Conservation (phyloP, 30 jellyfish, hydroid and myxozoan genomes). For the Hydractinia symbiolongicarpus region DNA sequence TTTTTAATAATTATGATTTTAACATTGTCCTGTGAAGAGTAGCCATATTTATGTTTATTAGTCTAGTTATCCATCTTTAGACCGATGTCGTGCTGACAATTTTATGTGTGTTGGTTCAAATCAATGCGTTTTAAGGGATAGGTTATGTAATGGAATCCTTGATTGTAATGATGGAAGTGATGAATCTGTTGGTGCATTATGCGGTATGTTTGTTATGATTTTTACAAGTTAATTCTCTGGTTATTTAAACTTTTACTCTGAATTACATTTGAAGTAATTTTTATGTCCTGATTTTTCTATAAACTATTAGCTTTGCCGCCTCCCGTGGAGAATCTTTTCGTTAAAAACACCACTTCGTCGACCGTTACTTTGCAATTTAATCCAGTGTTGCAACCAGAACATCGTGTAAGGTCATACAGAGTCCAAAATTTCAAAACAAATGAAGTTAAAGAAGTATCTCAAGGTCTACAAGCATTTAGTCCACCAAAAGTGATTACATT, state of each 20-base stretch:
- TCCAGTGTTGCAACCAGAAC: not conserved
- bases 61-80: too few species aligned
- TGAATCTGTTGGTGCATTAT: slow-evolving; percentile 20
- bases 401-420: slow-evolving; percentile 4
- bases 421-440: not conserved
- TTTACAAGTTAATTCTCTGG: too few species aligned
- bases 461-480: not conserved
- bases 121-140: slow-evolving; percentile 14
- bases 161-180: slow-evolving; percentile 22
- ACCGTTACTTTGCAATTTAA: slow-evolving; percentile 7
- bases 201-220: slow-evolving; percentile 8
- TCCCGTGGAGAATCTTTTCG: not conserved
- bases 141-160: slow-evolving; percentile 9
- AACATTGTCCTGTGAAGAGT: too few species aligned
- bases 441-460: not conserved
- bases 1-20: too few species aligned
- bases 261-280: too few species aligned
- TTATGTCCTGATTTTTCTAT: too few species aligned
- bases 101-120: not conserved
- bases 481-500: not conserved
- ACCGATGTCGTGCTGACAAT: not conserved
- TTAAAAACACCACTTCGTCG: not conserved
- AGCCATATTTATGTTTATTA: too few species aligned
- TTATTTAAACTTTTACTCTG: too few species aligned
- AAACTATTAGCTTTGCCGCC: not conserved